Evolutionary conservation across 2,113 vertebrate genomes (phyloP).

Genomic region (Saguinus imperator): DNA sequence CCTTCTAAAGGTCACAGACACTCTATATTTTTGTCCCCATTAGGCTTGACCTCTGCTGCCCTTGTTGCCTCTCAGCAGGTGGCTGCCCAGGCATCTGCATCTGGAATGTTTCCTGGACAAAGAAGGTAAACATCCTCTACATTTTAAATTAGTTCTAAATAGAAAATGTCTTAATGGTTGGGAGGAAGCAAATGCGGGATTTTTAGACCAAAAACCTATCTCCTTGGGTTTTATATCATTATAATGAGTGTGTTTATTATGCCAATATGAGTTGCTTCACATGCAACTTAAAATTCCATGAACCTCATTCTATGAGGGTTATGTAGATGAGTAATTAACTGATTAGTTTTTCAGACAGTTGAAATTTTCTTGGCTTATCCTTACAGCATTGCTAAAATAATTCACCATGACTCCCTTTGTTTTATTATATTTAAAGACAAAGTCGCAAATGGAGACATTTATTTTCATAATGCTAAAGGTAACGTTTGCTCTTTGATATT

Average conservation of each 20-base stretch:
- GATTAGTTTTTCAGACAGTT: background rate
- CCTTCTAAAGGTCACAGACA: constrained; percentile 57
- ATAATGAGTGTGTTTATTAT: background rate
- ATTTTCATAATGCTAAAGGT: background rate
- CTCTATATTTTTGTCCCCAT: constrained; percentile 56
- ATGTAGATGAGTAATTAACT: background rate
- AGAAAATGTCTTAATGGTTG: background rate
- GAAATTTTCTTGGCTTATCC: constrained; percentile 1
- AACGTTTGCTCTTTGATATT: background rate
- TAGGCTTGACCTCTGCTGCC: constrained; percentile 94
- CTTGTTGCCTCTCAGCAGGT: constrained; percentile 95
- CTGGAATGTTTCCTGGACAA: constrained; percentile 92
- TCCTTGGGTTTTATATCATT: background rate
- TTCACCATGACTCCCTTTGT: background rate
- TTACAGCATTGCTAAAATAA: constrained; percentile 13
- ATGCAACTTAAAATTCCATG: background rate
- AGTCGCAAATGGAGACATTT: background rate
- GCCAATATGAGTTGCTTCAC: background rate
- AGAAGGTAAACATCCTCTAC: constrained; percentile 86
- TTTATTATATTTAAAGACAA: constrained; percentile 34
- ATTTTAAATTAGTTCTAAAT: background rate
- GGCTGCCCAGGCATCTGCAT: constrained; percentile 92
- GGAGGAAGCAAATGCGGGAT: background rate
- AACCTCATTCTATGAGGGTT: background rate
- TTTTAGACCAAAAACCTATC: constrained; percentile 25